These are phyloP conservation scores for Cisticola juncidis DNA, from an alignment of 2,113 vertebrate species.

Conservation along the genomic window DNA sequence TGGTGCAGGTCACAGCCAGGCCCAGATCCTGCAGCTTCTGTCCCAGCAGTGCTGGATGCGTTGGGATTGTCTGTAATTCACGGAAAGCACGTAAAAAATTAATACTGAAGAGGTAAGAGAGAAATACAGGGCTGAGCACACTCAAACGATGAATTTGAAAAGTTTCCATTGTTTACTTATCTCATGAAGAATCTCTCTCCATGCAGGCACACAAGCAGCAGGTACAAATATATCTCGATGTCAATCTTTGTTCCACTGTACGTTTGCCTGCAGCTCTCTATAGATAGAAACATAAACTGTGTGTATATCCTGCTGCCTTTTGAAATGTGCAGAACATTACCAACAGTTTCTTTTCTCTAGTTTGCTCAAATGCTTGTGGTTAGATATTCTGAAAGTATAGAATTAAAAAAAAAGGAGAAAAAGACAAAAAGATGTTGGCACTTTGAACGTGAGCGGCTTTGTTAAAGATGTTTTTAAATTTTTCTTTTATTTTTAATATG, in stretches of 20 bases:
- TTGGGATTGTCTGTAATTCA: not conserved
- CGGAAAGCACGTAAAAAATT: not conserved
- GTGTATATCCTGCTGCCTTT: slow-evolving; percentile 65
- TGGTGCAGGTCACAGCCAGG: not conserved
- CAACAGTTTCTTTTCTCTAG: slow-evolving; percentile 71
- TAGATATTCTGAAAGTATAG: slow-evolving; percentile 57
- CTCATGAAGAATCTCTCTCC: slow-evolving; percentile 59
- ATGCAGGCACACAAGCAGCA: slow-evolving; percentile 55
- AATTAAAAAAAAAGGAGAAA: not conserved
- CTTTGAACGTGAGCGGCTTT: not conserved
- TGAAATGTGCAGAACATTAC: slow-evolving; percentile 72
- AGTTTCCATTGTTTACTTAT: slow-evolving; percentile 81
- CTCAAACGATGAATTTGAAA: slow-evolving; percentile 53
- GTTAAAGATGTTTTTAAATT: not conserved
- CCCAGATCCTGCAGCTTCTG: not conserved
- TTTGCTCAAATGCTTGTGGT: slow-evolving; percentile 66
- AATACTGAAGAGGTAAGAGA: not conserved
- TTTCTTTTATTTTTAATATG: not conserved
- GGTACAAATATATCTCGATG: slow-evolving; percentile 67
- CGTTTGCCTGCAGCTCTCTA: slow-evolving; percentile 67
- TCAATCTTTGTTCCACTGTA: slow-evolving; percentile 74
- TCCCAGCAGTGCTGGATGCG: not conserved
- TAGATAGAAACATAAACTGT: slow-evolving; percentile 71
- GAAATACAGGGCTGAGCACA: not conserved
- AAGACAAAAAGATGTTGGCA: not conserved